Conservation (phyloP, 2,797 vertebrate species). For the Denticeps clupeoides region DNA sequence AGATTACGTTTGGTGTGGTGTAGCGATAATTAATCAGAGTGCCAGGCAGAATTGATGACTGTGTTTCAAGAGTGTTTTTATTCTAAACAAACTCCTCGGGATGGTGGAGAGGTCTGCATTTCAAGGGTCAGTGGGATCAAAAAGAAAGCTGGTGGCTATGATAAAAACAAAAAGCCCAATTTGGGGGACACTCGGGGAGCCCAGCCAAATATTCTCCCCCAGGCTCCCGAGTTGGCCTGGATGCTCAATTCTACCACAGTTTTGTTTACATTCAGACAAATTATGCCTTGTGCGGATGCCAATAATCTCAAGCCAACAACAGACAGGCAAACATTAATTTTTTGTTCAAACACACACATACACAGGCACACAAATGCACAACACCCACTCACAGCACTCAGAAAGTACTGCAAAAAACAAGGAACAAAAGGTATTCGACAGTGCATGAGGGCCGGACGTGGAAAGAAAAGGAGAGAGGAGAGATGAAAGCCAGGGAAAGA, state of each 20-base stretch:
- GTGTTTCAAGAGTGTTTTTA: no score
- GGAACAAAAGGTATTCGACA: conserved; percentile 9
- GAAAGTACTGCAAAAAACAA: not conserved
- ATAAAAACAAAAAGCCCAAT: conserved; percentile 4
- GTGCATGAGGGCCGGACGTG: conserved; percentile 27
- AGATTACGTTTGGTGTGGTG: no score
- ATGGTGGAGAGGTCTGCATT: conserved; percentile 3
- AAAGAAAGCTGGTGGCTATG: conserved; percentile 1
- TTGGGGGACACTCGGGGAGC: not conserved
- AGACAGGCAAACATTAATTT: conserved; percentile 53
- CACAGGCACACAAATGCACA: not conserved
- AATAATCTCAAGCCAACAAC: conserved; percentile 43
- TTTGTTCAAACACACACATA: conserved; percentile 25
- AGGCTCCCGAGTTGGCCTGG: conserved; percentile 37
- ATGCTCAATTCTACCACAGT: conserved; percentile 47
- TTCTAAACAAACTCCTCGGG: no score
- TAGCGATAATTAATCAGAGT: no score
- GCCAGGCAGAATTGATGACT: no score
- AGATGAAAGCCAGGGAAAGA: not conserved
- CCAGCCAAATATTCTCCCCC: not conserved
- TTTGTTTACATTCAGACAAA: conserved; percentile 58
- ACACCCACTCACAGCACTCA: not conserved
- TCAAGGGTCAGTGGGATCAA: conserved; percentile 3
- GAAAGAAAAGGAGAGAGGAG: conserved; percentile 35
- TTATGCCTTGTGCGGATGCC: conserved; percentile 46